These are phyloP conservation scores for Labeo catla DNA, from an alignment of 2,113 vertebrate genomes.

Conservation along the genomic window DNA sequence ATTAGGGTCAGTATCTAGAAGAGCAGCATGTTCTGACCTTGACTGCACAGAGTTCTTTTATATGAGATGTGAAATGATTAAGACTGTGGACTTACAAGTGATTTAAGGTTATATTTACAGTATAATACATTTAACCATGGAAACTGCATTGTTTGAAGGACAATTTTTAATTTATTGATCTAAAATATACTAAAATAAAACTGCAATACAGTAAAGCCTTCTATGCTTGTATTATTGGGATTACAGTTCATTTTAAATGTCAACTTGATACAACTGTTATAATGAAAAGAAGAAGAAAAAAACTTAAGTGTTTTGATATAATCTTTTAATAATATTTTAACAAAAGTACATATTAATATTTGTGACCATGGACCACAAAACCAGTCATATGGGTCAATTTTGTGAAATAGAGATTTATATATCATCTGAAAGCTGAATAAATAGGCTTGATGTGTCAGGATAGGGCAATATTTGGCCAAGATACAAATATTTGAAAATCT, in stretches of 20 bases:
- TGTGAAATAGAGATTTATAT: too few relatives aligned
- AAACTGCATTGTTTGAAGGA: not conserved
- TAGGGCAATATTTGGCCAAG: too few relatives aligned
- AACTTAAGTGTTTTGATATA: too few relatives aligned
- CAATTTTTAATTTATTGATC: not conserved
- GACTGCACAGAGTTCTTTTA: not conserved
- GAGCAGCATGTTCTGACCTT: conserved; percentile 25
- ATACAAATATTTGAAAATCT: too few relatives aligned
- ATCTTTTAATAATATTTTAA: too few relatives aligned
- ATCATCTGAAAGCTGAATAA: too few relatives aligned
- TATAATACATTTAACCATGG: not conserved
- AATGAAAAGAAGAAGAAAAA: too few relatives aligned
- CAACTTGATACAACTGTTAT: not conserved
- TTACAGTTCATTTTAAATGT: not conserved
- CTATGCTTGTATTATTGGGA: too few relatives aligned
- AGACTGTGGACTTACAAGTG: not conserved
- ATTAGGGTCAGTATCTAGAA: not conserved
- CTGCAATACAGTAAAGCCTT: not conserved
- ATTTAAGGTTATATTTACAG: not conserved
- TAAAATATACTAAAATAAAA: not conserved
- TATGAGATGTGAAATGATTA: not conserved
- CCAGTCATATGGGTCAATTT: too few relatives aligned
- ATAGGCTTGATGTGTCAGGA: too few relatives aligned
- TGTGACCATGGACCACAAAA: too few relatives aligned
- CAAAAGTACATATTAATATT: too few relatives aligned